Conservation (phyloP, 2,797 vertebrate species). For the Mormyrops boulengeri region DNA sequence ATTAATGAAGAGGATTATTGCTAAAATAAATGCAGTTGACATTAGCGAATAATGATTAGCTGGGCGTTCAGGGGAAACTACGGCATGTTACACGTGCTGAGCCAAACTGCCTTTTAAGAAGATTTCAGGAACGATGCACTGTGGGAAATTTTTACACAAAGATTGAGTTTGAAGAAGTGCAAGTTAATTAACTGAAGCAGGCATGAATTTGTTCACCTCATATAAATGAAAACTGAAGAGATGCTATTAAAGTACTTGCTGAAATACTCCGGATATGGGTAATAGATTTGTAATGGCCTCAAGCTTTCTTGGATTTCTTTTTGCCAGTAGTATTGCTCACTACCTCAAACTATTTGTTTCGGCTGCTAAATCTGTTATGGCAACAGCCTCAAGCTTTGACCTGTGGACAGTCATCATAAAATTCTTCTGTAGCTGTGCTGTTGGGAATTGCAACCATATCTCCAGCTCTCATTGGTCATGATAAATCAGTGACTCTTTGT, state of each 20-base stretch:
- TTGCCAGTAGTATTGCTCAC: neutral
- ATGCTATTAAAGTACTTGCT: neutral
- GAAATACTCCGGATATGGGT: neutral
- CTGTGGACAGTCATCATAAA: neutral
- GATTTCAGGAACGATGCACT: neutral
- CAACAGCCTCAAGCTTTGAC: neutral
- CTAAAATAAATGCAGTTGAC: slow-evolving; percentile 1
- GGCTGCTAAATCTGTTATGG: neutral
- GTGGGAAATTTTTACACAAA: neutral
- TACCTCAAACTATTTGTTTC: neutral
- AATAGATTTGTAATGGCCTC: neutral
- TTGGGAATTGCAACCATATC: neutral
- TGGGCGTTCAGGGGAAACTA: neutral
- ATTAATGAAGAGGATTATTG: neutral
- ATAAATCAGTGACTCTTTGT: neutral
- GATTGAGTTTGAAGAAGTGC: neutral
- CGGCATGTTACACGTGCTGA: neutral
- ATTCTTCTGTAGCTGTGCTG: neutral
- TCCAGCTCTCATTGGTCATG: neutral
- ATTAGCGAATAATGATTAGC: neutral
- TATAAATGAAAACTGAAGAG: neutral
- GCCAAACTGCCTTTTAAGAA: neutral
- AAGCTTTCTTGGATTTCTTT: neutral
- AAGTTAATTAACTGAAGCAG: neutral
- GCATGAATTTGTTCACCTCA: neutral